Base-by-base conservation (phyloP, 2,888 invertebrate species). In the Micropterix aruncella region DNA sequence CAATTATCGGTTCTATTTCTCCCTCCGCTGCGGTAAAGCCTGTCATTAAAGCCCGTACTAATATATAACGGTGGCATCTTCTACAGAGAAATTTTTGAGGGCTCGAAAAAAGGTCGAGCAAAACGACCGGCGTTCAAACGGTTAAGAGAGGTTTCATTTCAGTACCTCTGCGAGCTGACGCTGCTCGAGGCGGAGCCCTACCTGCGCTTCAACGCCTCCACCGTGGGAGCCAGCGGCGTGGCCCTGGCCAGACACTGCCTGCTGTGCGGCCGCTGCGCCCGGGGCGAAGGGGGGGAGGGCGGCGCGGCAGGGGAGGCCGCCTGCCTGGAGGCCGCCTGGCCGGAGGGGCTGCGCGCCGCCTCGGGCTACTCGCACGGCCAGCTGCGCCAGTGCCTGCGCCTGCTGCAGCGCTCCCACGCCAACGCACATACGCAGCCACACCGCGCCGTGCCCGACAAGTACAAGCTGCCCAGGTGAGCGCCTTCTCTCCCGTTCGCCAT, bases 371-470 rank as follows among this genome's bases (percentile, higher is more conserved):
- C 65, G 38, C 56, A 82, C 18, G 9, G 9, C 15, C 4, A 89
- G 49, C 69, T 94, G 46, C 73, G 74, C 50, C 66, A 74, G 15
- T 81, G 87, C 50, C 66, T 90, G 44, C 63, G 74, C 18, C 73
- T 80, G 55, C 70, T 93, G 46, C 76, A 79, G 46, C 73, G 76
- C 53, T 76, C 86, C 12, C 89, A 88, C 59, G 60, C 68, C 41
- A 77, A 77, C 56, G 83, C 88, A 2, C 60, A 73, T 4, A 67
- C 63, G 37, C 71, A 80, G 52, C 75, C 78, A 37, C 90, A 92
- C 59, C 86, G 86, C 60, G 90, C 93, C 41, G 84, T 93, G 51
- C 78, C 80, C 51, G 92, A 93, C 58, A 95, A 94, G 67, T 95
- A 91, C 69, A 87, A 81, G 62, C 70, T 66, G 52, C 76, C 73